A percentile compares a stretch with the other conserved stretches of the same genome.
Conservation (phyloP, 2,113 vertebrate species). For the Poicephalus gulielmi region DNA sequence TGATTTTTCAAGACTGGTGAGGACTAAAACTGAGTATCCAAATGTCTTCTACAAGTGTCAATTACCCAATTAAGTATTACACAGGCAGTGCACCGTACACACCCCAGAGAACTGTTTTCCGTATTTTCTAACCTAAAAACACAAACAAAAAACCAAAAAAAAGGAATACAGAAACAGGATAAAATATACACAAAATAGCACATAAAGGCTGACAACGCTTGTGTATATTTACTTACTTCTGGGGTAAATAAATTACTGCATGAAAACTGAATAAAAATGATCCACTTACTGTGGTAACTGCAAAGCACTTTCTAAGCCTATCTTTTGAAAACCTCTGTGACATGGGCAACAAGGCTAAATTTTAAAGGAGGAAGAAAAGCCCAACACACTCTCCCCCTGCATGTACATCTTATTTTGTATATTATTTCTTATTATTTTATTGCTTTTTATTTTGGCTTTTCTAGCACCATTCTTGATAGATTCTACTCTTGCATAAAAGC, state of each 20-base stretch:
- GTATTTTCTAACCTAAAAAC: background rate
- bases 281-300: background rate
- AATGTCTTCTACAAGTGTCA: background rate
- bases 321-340: background rate
- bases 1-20: background rate
- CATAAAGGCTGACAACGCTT: background rate
- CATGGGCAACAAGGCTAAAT: background rate
- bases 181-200: background rate
- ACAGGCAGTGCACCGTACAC: fast-evolving
- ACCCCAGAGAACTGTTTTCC: background rate
- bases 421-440: background rate
- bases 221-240: background rate
- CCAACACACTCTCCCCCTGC: background rate
- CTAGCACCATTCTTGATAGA: background rate
- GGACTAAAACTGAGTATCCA: background rate
- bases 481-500: background rate
- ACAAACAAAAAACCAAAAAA: background rate
- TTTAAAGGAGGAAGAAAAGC: background rate
- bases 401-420: background rate
- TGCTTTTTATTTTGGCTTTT: background rate
- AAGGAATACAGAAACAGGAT: background rate
- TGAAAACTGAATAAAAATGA: background rate
- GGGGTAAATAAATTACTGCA: background rate
- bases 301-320: background rate
- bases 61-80: background rate